phyloP scores from a whole-genome alignment of 1,140 invertebrate species.

The Triops cancriformis region DNA sequence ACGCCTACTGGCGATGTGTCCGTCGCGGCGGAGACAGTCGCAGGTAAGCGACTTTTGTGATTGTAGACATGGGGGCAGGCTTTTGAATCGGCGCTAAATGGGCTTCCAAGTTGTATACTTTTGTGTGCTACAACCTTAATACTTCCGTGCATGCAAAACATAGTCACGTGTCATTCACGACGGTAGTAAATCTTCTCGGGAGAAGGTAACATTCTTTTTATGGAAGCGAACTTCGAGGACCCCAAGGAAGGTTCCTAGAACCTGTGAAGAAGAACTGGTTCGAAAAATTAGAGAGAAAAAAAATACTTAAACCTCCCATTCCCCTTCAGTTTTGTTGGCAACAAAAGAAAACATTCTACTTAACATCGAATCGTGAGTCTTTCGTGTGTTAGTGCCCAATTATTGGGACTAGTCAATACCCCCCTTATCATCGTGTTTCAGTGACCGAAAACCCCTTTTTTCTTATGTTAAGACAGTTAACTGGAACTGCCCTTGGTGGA shows the following conservation, averaged over 20 bases:
- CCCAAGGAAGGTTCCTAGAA: not conserved
- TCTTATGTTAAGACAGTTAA: not conserved
- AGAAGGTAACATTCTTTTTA: not conserved
- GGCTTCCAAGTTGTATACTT: slow-evolving; percentile 3
- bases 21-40: not conserved
- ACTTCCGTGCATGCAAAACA: not conserved
- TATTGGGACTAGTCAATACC: not conserved
- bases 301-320: not conserved
- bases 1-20: not conserved
- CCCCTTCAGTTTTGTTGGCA: not conserved
- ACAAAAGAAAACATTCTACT: not conserved
- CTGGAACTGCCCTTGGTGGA: slow-evolving; percentile 4
- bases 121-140: not conserved
- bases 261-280: not conserved
- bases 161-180: not conserved
- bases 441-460: not conserved
- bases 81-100: not conserved
- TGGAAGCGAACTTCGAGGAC: not conserved
- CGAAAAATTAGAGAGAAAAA: not conserved
- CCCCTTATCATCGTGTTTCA: not conserved
- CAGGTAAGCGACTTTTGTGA: slow-evolving; percentile 10
- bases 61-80: not conserved
- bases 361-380: not conserved
- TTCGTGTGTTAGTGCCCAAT: not conserved
- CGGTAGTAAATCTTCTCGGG: not conserved